Evolutionary conservation across 2,888 invertebrate species (phyloP).

Genomic region (Epinotia brunnichana): DNA sequence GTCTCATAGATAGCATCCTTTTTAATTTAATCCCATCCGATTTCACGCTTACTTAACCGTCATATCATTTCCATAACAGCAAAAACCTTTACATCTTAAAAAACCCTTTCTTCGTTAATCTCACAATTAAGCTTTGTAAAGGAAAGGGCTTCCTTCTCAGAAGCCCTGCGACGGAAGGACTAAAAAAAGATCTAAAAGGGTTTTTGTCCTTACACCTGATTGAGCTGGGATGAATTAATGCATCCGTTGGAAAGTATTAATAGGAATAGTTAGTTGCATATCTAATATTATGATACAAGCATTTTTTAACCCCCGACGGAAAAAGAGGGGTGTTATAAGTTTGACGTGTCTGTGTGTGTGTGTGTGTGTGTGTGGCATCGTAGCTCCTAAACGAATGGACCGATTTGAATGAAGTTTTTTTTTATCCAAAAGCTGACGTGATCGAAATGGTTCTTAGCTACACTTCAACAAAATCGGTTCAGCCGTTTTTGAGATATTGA

Average conservation of each 20-base stretch:
- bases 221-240: slow-evolving; percentile 43
- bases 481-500: too few species aligned
- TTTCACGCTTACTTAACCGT: slow-evolving; percentile 13
- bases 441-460: too few species aligned
- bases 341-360: too few species aligned
- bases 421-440: too few species aligned
- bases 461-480: too few species aligned
- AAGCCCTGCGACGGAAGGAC: slow-evolving; percentile 46
- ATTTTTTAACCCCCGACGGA: too few species aligned
- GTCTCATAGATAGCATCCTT: too few species aligned
- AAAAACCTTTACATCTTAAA: slow-evolving; percentile 17
- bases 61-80: slow-evolving; percentile 31
- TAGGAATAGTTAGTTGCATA: slow-evolving; percentile 29
- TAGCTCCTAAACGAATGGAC: too few species aligned
- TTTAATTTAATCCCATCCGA: slow-evolving; percentile 11
- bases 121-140: slow-evolving; percentile 42
- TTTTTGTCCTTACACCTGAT: slow-evolving; percentile 44
- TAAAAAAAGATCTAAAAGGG: slow-evolving; percentile 46
- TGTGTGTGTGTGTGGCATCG: too few species aligned
- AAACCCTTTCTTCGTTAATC: slow-evolving; percentile 33
- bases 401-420: too few species aligned
- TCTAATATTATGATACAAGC: background rate
- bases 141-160: slow-evolving; percentile 48
- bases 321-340: too few species aligned
- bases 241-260: slow-evolving; percentile 39